Base-by-base conservation (phyloP, 2,888 invertebrate genomes). In the Athetis lepigone region DNA sequence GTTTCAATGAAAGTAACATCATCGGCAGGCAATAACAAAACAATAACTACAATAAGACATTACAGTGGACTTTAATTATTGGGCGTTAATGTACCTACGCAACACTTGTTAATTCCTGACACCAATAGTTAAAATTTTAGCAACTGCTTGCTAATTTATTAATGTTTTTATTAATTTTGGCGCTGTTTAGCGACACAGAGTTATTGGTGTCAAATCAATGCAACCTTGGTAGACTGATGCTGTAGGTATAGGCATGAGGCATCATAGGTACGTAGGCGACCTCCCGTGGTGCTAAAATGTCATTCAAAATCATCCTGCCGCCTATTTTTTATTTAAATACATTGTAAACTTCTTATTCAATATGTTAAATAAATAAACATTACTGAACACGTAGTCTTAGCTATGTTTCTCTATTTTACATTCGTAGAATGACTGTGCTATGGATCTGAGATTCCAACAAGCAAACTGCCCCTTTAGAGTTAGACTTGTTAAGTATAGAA, bases 161-260 rank as follows among this genome's bases (percentile, higher is more conserved):
- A 23, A 23, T 16, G 29, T 42, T 64, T 65, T 36, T 65, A 47
- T 45, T 64, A 43, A 21, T 52, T 57, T 47, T 46, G 56, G 18
- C 25, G 16, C 9, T 37, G 21, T 27, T 52, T 39, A 37, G n/a
- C 33, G 43, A 36, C 45, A 29, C 11, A 23, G 39, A 33, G 50
- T 51, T 36, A 47, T 37, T 42, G 23, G 27, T 47, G 51, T 60
- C 36, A 42, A 45, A 36, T 49, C 18, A 43, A n/a, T 29, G n/a
- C 21, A 36, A 36, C 21, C 33, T 64, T 58, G 36, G 21, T 11
- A 2, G 36, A 51, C 51, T 16, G 45, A 33, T 11, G 36, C 21
- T 11, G 33, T 43, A 13, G 33, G 33, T 33, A 33, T 4, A 0
- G 11, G 13, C 33, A 11, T 33, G 8, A 33, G 4, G 13, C n/a